Percentiles rank a stretch among this genome's conserved stretches.
These are phyloP conservation scores for Drosophila diplacantha DNA, from an alignment of 2,888 invertebrate genomes.

Conservation along the genomic window DNA sequence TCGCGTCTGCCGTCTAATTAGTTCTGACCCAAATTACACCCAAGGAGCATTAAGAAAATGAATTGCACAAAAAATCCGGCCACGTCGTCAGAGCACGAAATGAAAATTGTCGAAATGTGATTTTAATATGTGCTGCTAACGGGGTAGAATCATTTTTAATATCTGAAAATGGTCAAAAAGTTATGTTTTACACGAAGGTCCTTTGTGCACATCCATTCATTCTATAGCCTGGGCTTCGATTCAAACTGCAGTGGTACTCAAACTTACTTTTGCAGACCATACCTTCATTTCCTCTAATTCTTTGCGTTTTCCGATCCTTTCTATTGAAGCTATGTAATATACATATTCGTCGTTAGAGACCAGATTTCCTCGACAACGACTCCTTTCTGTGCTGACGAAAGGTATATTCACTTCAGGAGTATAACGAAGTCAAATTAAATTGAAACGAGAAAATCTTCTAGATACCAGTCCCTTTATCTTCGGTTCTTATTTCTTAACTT, in stretches of 20 bases:
- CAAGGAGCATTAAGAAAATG: constrained; percentile 56
- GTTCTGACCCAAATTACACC: constrained; percentile 60
- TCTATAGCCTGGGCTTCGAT: no score
- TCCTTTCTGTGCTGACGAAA: no score
- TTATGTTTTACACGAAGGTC: neutral
- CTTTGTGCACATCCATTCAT: no score
- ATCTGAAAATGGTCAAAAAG: neutral
- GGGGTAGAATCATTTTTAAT: neutral
- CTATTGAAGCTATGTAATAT: neutral
- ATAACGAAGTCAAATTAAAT: neutral
- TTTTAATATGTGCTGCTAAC: constrained; percentile 57
- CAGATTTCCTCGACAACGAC: no score
- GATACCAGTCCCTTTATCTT: no score
- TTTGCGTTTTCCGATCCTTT: neutral
- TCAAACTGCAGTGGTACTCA: neutral
- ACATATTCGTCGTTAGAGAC: neutral
- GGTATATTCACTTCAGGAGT: no score
- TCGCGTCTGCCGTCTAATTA: constrained; percentile 57
- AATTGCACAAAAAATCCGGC: constrained; percentile 48
- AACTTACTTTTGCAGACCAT: neutral
- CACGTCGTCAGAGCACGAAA: constrained; percentile 16
- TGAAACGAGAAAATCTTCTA: neutral
- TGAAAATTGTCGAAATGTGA: constrained; percentile 47
- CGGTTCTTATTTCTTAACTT: no score
- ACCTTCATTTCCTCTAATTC: neutral